Evolutionary conservation across 1,140 invertebrate genomes (phyloP).

Genomic region (Apis cerana): DNA sequence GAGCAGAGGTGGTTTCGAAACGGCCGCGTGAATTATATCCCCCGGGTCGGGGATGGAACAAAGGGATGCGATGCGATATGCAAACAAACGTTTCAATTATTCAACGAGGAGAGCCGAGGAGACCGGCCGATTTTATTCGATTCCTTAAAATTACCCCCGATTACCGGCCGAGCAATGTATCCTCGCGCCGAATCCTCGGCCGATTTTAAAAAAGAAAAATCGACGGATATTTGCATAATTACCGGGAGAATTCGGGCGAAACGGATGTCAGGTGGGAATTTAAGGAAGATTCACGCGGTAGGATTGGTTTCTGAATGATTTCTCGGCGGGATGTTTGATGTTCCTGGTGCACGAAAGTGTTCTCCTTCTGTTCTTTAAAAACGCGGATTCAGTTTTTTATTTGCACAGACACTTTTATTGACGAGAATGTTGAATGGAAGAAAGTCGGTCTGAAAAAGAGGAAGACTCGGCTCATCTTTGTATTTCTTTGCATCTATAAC

Average conservation of each 20-base stretch:
- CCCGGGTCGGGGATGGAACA: constrained; percentile 27
- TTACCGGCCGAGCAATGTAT: constrained; percentile 43
- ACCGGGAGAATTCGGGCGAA: background rate
- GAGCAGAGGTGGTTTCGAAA: background rate
- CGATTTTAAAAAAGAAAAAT: constrained; percentile 16
- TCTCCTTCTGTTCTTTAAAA: background rate
- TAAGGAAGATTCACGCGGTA: background rate
- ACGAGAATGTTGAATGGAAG: no score
- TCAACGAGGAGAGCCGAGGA: constrained; percentile 26
- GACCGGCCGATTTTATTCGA: constrained; percentile 32
- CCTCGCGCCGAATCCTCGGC: background rate
- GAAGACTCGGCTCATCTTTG: no score
- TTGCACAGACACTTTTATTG: no score
- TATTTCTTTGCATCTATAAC: no score
- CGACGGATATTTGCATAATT: constrained; percentile 45
- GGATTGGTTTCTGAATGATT: background rate
- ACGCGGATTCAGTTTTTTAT: no score
- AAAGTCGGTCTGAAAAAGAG: no score
- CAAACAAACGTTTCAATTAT: constrained; percentile 67
- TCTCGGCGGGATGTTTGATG: background rate
- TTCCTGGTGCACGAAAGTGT: background rate
- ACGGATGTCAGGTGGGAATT: background rate
- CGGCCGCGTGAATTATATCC: constrained; percentile 43
- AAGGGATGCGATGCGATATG: constrained; percentile 40
- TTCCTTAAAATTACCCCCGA: constrained; percentile 50